A percentile compares a stretch with the other conserved stretches of the same genome.
phyloP scores from a whole-genome alignment of 1,140 invertebrate genomes.

The Chrysopa pallens region DNA sequence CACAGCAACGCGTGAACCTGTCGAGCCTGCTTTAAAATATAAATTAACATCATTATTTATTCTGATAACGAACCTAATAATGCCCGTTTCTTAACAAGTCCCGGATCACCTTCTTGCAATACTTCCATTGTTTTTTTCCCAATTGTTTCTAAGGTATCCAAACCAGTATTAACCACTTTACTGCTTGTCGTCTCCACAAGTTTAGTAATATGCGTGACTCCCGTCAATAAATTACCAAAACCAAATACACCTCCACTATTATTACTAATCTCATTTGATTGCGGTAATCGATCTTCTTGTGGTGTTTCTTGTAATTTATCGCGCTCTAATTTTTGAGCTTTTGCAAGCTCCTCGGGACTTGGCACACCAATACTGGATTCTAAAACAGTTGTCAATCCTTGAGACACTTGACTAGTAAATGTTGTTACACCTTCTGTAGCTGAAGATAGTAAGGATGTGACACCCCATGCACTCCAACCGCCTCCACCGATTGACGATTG shows the following conservation, averaged over 20 bases:
- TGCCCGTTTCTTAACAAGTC: constrained; percentile 63
- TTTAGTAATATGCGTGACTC: constrained; percentile 43
- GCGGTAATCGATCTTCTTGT: not conserved
- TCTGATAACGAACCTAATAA: no score
- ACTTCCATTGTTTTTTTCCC: constrained; percentile 90
- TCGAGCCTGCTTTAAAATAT: no score
- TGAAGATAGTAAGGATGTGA: constrained; percentile 50
- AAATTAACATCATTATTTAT: no score
- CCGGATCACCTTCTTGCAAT: constrained; percentile 76
- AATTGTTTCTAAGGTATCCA: constrained; percentile 78
- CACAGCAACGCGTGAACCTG: no score
- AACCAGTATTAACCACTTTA: constrained; percentile 61
- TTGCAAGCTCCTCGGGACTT: constrained; percentile 53
- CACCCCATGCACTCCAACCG: constrained; percentile 44
- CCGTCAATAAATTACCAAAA: constrained; percentile 44
- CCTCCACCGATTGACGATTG: constrained; percentile 10
- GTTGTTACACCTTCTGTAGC: constrained; percentile 53
- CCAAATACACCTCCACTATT: constrained; percentile 25
- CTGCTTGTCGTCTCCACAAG: constrained; percentile 54
- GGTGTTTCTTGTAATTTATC: not conserved
- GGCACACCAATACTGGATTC: constrained; percentile 59
- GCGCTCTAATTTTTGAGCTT: constrained; percentile 22
- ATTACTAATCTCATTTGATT: no score
- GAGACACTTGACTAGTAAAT: constrained; percentile 59
- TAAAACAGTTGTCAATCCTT: constrained; percentile 52